phyloP scores from a whole-genome alignment of 2,113 vertebrate genomes.

The Noturus placidus region DNA sequence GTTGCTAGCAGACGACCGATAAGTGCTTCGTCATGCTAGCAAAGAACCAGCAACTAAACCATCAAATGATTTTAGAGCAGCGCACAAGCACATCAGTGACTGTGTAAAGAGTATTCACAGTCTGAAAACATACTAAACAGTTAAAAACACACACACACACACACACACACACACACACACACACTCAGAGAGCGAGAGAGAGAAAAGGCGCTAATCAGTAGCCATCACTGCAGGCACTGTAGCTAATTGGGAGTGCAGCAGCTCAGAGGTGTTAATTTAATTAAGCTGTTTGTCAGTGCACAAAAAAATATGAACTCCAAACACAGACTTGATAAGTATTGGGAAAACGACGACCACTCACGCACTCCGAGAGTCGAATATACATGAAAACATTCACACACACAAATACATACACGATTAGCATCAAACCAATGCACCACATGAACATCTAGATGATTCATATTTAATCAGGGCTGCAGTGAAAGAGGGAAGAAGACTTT shows the following conservation, averaged over 20 bases:
- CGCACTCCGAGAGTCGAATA: constrained; percentile 25
- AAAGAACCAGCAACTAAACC: not conserved
- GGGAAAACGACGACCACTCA: constrained; percentile 46
- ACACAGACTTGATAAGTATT: constrained; percentile 45
- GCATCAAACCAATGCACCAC: constrained; percentile 3
- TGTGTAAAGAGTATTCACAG: not conserved
- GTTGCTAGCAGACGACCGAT: not conserved
- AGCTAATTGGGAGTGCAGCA: constrained; percentile 50
- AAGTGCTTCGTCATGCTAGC: constrained; percentile 17
- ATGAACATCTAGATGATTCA: constrained; percentile 50
- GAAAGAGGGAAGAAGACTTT: constrained; percentile 35
- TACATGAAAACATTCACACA: not conserved
- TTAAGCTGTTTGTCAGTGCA: constrained; percentile 55
- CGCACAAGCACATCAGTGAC: not conserved
- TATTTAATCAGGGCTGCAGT: constrained; percentile 49
- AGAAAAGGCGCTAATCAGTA: not conserved
- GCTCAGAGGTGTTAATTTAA: constrained; percentile 55
- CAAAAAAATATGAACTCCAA: constrained; percentile 22
- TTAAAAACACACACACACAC: not conserved
- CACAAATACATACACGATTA: not conserved
- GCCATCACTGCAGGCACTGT: not conserved
- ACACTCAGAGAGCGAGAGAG: not conserved
- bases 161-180: too few species aligned
- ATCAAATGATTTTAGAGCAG: not conserved
- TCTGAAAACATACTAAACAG: not conserved